Conservation (phyloP, 2,888 invertebrate species). For the Hanleya hanleyi region DNA sequence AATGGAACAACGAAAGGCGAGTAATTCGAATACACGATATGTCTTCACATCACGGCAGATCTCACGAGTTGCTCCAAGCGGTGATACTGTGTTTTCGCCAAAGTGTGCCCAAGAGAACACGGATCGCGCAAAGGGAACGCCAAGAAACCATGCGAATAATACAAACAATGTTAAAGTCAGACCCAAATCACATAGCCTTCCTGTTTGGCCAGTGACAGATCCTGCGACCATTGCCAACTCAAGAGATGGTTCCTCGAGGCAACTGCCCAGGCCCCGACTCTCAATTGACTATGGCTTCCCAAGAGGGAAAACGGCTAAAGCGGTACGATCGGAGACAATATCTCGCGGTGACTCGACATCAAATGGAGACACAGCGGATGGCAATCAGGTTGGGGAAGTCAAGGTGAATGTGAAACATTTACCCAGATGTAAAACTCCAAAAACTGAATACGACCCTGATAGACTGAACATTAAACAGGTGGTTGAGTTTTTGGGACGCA, state of each 20-base stretch:
- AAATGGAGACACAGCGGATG: no score
- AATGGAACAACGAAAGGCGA: no score
- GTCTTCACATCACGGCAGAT: background rate
- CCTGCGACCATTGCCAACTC: background rate
- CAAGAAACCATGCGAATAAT: background rate
- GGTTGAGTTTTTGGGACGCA: slow-evolving; percentile 54
- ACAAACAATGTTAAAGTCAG: background rate
- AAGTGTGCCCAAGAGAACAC: no score
- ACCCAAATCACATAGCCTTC: background rate
- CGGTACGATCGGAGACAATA: no score
- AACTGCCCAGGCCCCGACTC: background rate
- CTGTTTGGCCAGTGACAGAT: background rate
- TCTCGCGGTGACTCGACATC: no score
- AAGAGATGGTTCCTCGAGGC: background rate
- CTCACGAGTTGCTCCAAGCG: background rate
- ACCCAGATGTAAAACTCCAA: slow-evolving; percentile 58
- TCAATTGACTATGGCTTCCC: background rate
- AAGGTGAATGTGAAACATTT: slow-evolving; percentile 57
- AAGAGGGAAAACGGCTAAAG: no score
- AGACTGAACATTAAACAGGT: slow-evolving; percentile 64
- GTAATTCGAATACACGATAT: background rate
- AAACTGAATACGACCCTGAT: slow-evolving; percentile 61
- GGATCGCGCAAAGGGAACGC: background rate
- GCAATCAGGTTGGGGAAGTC: no score
- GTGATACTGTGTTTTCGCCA: no score